Percentiles rank a stretch among this genome's conserved stretches.
Conservation (phyloP, 2,888 invertebrate species). For the Cyclophora punctaria region DNA sequence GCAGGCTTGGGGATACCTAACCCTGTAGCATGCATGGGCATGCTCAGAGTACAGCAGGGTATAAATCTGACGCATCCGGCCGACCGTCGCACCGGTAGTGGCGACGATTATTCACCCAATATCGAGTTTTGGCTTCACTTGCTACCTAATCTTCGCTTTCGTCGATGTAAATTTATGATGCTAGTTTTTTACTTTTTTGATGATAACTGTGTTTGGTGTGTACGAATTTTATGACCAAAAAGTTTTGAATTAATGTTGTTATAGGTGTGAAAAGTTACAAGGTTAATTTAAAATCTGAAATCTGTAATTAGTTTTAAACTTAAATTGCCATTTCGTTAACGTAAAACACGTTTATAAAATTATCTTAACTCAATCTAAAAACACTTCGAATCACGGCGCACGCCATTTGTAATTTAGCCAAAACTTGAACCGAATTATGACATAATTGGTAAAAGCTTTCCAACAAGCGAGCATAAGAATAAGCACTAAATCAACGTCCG, state of each 20-base stretch:
- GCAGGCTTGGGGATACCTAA: conserved; percentile 29
- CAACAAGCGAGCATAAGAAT: conserved; percentile 17
- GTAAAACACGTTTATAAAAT: not conserved
- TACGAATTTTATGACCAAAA: too few relatives aligned
- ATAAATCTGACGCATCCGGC: conserved; percentile 72
- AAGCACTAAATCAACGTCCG: conserved; percentile 42
- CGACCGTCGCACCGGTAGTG: conserved; percentile 70
- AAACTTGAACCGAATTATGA: conserved; percentile 35
- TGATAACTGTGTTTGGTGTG: conserved; percentile 1
- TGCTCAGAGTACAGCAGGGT: conserved; percentile 37
- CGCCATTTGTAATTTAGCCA: conserved; percentile 23
- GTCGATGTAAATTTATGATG: conserved; percentile 55
- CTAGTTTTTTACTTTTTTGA: conserved; percentile 18
- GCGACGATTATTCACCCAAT: conserved; percentile 74
- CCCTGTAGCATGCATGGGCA: conserved; percentile 11
- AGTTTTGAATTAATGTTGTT: too few relatives aligned
- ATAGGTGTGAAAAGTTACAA: too few relatives aligned
- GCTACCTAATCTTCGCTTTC: conserved; percentile 70
- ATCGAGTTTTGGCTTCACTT: conserved; percentile 74
- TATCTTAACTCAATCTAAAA: conserved; percentile 2
- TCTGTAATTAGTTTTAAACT: too few relatives aligned
- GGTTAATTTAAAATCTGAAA: too few relatives aligned
- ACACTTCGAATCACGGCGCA: conserved; percentile 6
- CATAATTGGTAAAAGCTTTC: conserved; percentile 44
- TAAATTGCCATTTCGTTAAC: too few relatives aligned